A percentile compares a stretch with the other conserved stretches of the same genome.
These are phyloP conservation scores for Lasioglossum albipes DNA, from an alignment of 1,140 invertebrate genomes.

Conservation along the genomic window DNA sequence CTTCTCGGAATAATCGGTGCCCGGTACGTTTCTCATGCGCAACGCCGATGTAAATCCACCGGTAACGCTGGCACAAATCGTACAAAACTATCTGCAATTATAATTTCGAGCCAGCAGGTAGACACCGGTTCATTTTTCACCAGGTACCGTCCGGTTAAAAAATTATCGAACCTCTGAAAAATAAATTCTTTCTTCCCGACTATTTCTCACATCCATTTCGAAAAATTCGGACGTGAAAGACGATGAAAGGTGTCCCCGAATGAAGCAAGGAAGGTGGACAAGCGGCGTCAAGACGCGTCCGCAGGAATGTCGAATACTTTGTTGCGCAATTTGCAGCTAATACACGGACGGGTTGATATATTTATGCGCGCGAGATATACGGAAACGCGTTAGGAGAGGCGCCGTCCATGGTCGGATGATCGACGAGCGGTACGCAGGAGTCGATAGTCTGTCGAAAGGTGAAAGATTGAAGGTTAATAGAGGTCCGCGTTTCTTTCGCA, in stretches of 20 bases:
- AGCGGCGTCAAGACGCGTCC: neutral
- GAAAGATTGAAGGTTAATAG: constrained; percentile 67
- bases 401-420: constrained; percentile 41
- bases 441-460: constrained; percentile 57
- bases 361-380: constrained; percentile 30
- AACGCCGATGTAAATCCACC: constrained; percentile 38
- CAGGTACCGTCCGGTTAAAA: no score
- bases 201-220: no score
- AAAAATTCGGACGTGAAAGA: no score
- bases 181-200: no score
- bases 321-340: constrained; percentile 5
- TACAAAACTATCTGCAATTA: constrained; percentile 48
- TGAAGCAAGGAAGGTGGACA: no score
- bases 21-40: constrained; percentile 16
- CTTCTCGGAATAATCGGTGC: constrained; percentile 51
- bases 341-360: neutral
- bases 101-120: constrained; percentile 34
- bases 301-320: neutral
- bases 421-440: constrained; percentile 57
- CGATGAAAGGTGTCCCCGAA: no score
- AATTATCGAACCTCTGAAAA: no score
- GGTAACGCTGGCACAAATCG: constrained; percentile 24
- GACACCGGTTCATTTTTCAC: neutral
- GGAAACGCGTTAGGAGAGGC: constrained; percentile 17
- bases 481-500: constrained; percentile 57